Percentiles rank a stretch among this genome's conserved stretches.
Evolutionary conservation across 1,140 invertebrate genomes (phyloP).

Genomic region (Nasonia vitripennis): DNA sequence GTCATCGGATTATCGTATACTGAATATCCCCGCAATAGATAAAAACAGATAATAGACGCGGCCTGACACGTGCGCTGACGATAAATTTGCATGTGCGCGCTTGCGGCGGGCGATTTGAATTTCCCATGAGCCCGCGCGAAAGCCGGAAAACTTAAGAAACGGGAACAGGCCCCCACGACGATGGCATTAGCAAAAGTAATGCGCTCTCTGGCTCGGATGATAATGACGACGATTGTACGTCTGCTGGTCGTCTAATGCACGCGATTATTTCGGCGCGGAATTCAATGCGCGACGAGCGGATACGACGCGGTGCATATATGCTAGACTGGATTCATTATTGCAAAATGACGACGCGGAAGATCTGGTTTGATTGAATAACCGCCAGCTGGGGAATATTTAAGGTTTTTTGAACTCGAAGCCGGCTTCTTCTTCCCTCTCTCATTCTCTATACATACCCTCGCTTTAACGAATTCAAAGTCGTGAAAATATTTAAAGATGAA

Average conservation of each 20-base stretch:
- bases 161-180: neutral
- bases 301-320: neutral
- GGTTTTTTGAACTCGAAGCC: too few species aligned
- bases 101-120: neutral
- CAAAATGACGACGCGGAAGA: neutral
- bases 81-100: neutral
- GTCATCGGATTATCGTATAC: too few species aligned
- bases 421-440: too few species aligned
- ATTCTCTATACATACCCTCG: too few species aligned
- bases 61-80: neutral
- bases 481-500: neutral
- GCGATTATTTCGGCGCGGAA: neutral
- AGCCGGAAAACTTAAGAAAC: neutral
- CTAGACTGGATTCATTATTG: neutral
- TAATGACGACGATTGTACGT: neutral
- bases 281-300: neutral
- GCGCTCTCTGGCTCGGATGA: neutral
- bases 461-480: neutral
- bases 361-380: too few species aligned
- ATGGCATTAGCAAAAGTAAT: neutral
- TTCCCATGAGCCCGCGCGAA: neutral
- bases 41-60: too few species aligned
- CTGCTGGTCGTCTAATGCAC: neutral
- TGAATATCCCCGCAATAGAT: too few species aligned
- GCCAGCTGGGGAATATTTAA: too few species aligned